Evolutionary conservation across 2,888 invertebrate species (phyloP).

Genomic region (Drosophila meridiana): DNA sequence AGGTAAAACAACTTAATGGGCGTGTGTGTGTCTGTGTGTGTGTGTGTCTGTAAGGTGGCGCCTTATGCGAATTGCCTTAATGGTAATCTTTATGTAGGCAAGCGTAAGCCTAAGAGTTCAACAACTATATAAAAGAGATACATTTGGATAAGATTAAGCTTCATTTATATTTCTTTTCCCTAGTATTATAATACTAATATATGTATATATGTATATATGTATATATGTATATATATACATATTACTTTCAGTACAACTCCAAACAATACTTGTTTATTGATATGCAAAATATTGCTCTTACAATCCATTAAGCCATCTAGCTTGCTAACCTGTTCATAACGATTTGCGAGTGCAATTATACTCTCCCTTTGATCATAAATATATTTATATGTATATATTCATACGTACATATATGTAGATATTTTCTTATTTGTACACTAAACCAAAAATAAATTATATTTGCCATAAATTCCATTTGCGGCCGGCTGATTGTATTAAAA

Average conservation of each 20-base stretch:
- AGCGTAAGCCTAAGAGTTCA: conserved; percentile 4
- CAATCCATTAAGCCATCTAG: neutral
- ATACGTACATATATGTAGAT: neutral
- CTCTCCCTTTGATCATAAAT: conserved; percentile 15
- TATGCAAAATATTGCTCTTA: neutral
- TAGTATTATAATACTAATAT: neutral
- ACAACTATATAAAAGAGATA: conserved; percentile 4
- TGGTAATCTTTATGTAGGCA: conserved; percentile 30
- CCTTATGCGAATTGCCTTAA: conserved; percentile 42
- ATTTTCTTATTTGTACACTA: conserved; percentile 23
- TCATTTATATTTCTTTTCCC: no score
- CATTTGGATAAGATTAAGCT: neutral
- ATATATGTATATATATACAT: neutral
- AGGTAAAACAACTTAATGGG: conserved; percentile 30
- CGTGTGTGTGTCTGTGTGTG: conserved; percentile 3
- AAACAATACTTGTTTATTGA: neutral
- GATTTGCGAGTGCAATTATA: conserved; percentile 1
- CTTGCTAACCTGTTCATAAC: neutral
- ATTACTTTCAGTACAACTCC: neutral
- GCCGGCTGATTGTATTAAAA: conserved; percentile 54
- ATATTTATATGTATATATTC: neutral
- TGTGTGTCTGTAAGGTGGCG: conserved; percentile 36
- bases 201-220: neutral
- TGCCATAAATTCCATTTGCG: conserved; percentile 55
- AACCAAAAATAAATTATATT: conserved; percentile 31